Evolutionary conservation across 2,797 vertebrate species (phyloP), one percentile per base, ranked within the genome.

Genomic region (Paguma larvata): DNA sequence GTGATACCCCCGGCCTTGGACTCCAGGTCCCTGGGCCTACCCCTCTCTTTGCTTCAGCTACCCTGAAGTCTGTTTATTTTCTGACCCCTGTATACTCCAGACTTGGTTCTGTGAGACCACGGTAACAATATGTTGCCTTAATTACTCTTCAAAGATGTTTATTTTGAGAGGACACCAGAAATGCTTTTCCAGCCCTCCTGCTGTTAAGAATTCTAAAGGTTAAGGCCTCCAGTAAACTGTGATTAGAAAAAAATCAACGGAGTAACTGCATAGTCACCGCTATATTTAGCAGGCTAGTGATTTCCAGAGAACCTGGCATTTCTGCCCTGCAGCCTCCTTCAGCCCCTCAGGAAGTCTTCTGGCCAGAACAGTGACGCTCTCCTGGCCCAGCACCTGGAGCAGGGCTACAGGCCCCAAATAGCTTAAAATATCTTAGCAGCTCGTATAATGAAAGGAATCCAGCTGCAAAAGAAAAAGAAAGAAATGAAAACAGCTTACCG

Each of bases 61-160:
- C 63, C 21, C 85, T 68, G 5, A 94, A n/a, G 38, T 88, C 59
- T 78, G 25, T 72, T 91, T 65, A 48, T 67, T 78, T 96, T 56
- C 84, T 90, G 62, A 75, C 7, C 3, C 0, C n/a, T 21, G 34
- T 59, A 59, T 27, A 80, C 44, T 72, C 65, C 53, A 59, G 34
- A 7, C 16, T 85, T 97, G 94, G 89, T 96, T 97, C 96, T 96
- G 75, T 91, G 97, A 98, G 98, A 98, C 94, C 97, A 96, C 97
- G 97, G 82, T 96, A 98, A 97, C 98, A 98, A 98, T 98, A 96
- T 95, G 70, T 96, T 97, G 97, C 89, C 84, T 98, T 98, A 98
- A 98, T 98, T 90, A 96, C 91, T 98, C 97, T 97, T 98, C 95
- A 97, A 97, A 98, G 97, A 95, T 98, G 97, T 98, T 95, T 97